phyloP scores from a whole-genome alignment of 1,140 invertebrate species.

The Bombus picipes region DNA sequence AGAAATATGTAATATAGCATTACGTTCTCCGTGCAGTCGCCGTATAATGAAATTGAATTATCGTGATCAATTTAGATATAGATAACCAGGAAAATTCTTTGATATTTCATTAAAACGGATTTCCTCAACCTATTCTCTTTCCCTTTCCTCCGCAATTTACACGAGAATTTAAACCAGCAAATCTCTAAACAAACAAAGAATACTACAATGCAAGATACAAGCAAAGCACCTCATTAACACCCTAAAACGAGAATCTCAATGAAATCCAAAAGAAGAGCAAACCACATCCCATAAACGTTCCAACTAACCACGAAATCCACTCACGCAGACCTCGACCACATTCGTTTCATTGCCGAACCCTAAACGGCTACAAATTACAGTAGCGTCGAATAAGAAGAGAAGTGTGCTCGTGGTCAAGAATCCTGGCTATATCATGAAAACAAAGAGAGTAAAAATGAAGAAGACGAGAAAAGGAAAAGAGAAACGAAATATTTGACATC shows the following conservation, averaged over 20 bases:
- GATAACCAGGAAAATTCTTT: too few species aligned
- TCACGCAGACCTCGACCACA: neutral
- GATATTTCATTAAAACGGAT: too few species aligned
- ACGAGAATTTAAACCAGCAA: neutral
- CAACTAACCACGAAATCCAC: neutral
- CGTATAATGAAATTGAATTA: neutral
- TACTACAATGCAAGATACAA: too few species aligned
- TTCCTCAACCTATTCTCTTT: too few species aligned
- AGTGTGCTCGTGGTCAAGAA: neutral
- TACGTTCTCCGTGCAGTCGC: neutral
- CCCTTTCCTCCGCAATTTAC: neutral
- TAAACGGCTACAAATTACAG: constrained; percentile 10
- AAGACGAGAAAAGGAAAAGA: too few species aligned
- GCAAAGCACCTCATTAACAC: too few species aligned
- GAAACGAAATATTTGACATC: too few species aligned
- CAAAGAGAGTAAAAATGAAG: neutral
- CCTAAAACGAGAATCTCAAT: neutral
- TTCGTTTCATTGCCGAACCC: neutral
- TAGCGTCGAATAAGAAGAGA: too few species aligned
- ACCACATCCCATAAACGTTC: neutral
- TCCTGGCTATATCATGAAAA: neutral
- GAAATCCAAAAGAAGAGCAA: neutral
- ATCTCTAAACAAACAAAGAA: too few species aligned
- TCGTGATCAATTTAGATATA: neutral
- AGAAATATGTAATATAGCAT: constrained; percentile 27